Evolutionary conservation across 2,888 invertebrate species (phyloP), one percentile per base, ranked within the genome.

Genomic region (Oscheius sp.): DNA sequence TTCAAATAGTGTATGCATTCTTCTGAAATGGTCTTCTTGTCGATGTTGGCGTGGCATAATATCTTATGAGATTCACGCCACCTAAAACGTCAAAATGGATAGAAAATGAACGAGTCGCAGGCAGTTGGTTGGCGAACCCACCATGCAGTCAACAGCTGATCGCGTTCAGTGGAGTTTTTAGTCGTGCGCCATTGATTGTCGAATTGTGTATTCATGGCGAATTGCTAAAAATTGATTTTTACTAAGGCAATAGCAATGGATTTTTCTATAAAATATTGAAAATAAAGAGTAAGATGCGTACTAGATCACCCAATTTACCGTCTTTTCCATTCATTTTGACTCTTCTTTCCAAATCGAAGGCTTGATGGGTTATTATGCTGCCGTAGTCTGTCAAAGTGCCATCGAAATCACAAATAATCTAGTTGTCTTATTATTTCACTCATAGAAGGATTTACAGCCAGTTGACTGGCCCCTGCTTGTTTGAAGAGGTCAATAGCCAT

Each of bases 361-460:
- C 54, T 36, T 54, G 32, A 33, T 54, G 54, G 33, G 54, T 33
- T 4, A 54, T 30, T 5, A 14, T 17, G 9, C 33, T 33, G 2
- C 33, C 54, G 36, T 54, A 54, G 2, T 54, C 33, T 17, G 54
- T 54, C 14, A 54, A 17, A 17, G 54, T 54, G 36, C 36, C 20
- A 33, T 54, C 54, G 20, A 54, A 54, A 33, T 54, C 54, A 2
- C 33, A 2, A 3, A 54, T 17, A 6, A 54, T 33, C 54, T 51
- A n/a, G 30, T 36, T 9, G 14, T 9, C 36, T n/a, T n/a, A n/a
- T n/a, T n/a, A n/a, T n/a, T n/a, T n/a, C n/a, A n/a, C n/a, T n/a
- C n/a, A n/a, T n/a, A n/a, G n/a, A n/a, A n/a, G n/a, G n/a, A n/a
- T n/a, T n/a, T n/a, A n/a, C n/a, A n/a, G n/a, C n/a, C n/a, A n/a